Conservation (phyloP, 2,888 invertebrate species). For the Thysanoteuthis rhombus region DNA sequence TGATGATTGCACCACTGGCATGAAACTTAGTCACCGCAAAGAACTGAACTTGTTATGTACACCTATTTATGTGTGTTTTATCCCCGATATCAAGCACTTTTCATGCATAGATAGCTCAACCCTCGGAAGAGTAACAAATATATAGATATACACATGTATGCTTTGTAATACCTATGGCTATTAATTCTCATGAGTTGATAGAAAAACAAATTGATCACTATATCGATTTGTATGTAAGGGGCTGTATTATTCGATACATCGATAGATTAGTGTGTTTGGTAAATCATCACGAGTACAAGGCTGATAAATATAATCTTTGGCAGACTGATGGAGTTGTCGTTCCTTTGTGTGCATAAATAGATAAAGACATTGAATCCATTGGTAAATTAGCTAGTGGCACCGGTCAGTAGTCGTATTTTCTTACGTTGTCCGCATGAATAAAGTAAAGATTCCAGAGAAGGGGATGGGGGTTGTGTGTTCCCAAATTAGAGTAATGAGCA, state of each 20-base stretch:
- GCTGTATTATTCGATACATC: background rate
- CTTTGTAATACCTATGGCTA: too few species aligned
- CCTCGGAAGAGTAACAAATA: too few species aligned
- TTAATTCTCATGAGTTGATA: background rate
- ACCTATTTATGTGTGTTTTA: too few species aligned
- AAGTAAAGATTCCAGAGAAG: background rate
- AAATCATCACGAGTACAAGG: background rate
- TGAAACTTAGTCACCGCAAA: too few species aligned
- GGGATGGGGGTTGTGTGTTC: background rate
- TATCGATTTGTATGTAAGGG: background rate
- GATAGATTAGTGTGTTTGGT: background rate
- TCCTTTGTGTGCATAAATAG: background rate
- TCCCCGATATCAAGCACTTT: too few species aligned
- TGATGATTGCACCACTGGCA: too few species aligned
- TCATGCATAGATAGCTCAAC: too few species aligned
- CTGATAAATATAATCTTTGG: background rate
- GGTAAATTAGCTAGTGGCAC: background rate
- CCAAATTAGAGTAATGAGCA: background rate
- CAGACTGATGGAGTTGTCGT: background rate
- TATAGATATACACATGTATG: background rate
- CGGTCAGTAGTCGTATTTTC: background rate
- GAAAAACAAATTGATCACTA: background rate
- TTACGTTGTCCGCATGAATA: background rate
- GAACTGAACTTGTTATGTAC: too few species aligned
- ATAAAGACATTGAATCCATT: background rate